phyloP scores from a whole-genome alignment of 2,888 invertebrate genomes.

The Acrocyrtus sp. region DNA sequence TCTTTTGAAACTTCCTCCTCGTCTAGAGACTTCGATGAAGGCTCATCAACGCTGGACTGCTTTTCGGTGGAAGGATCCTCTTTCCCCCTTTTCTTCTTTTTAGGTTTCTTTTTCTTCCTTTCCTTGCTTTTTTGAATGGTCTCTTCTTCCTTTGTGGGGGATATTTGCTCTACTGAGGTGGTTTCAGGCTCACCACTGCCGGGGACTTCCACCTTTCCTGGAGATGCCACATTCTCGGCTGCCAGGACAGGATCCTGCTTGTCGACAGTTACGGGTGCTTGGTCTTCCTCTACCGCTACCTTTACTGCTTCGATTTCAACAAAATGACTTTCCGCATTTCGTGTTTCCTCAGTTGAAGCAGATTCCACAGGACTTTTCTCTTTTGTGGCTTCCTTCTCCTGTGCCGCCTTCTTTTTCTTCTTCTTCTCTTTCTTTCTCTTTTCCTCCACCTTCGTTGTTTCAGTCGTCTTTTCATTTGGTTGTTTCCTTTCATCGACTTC shows the following conservation, averaged over 20 bases:
- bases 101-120: background rate
- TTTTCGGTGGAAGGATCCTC: background rate
- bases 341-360: too few species aligned
- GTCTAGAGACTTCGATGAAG: background rate
- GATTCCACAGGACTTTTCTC: background rate
- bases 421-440: slow-evolving; percentile 10
- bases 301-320: too few species aligned
- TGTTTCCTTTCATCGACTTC: background rate
- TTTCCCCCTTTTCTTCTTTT: background rate
- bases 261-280: background rate
- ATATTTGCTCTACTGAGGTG: background rate
- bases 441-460: background rate
- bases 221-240: background rate
- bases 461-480: background rate
- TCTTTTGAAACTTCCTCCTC: background rate
- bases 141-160: background rate
- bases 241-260: background rate
- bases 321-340: too few species aligned
- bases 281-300: background rate
- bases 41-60: background rate
- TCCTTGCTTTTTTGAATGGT: background rate
- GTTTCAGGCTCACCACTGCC: background rate
- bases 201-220: background rate
- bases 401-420: background rate
- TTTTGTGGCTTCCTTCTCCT: background rate